Evolutionary conservation across 2,797 vertebrate genomes (phyloP).

Genomic region (Enteromius radiatus): DNA sequence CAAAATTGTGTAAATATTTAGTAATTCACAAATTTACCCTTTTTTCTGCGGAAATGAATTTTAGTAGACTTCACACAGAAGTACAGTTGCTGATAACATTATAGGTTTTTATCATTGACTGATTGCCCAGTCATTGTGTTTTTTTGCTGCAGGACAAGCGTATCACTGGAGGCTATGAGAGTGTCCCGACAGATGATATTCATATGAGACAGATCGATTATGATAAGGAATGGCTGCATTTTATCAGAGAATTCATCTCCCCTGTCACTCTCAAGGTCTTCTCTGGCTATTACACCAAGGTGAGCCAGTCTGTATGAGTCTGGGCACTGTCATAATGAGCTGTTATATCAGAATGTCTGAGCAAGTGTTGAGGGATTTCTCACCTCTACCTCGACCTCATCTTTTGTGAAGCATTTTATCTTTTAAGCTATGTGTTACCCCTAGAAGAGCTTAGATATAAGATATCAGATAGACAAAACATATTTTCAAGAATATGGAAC

Average conservation of each 20-base stretch:
- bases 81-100: background rate
- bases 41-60: background rate
- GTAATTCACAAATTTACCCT: background rate
- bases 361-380: background rate
- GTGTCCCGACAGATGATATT: slow-evolving; percentile 97
- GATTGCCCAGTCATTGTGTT: slow-evolving; percentile 19
- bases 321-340: slow-evolving; percentile 5
- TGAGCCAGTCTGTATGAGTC: slow-evolving; percentile 54
- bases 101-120: background rate
- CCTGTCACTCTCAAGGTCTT: slow-evolving; percentile 95
- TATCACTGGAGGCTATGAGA: slow-evolving; percentile 95
- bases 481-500: too few relatives aligned
- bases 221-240: slow-evolving; percentile 96
- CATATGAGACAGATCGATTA: slow-evolving; percentile 94
- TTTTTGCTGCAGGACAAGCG: slow-evolving; percentile 86
- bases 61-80: background rate
- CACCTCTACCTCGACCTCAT: background rate
- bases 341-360: background rate
- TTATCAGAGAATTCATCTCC: slow-evolving; percentile 95
- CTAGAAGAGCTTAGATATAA: too few relatives aligned
- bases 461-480: too few relatives aligned
- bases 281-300: slow-evolving; percentile 97
- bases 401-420: background rate
- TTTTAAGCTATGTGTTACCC: background rate
- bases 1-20: background rate